phyloP scores from a whole-genome alignment of 30 jellyfish, hydroid and myxozoan genomes.

The Clytia hemisphaerica region DNA sequence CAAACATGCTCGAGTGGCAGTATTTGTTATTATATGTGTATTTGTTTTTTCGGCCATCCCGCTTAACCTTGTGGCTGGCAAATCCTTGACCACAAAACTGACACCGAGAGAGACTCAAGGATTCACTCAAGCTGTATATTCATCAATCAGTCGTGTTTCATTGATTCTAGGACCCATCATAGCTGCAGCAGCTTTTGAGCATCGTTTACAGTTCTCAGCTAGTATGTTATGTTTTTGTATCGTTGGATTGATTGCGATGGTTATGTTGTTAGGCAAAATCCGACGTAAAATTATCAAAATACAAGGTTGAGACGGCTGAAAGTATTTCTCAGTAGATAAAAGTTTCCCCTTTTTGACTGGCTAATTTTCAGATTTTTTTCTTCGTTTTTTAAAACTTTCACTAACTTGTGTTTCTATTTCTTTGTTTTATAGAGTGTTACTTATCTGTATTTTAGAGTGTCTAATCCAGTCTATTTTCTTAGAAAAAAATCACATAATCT shows the following conservation, averaged over 20 bases:
- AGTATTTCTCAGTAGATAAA: too few relatives aligned
- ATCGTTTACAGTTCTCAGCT: slow-evolving; percentile 57
- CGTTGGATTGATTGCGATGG: slow-evolving; percentile 68
- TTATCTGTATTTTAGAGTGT: too few relatives aligned
- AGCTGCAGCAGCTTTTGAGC: slow-evolving; percentile 87
- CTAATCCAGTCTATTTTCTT: too few relatives aligned
- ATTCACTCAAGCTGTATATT: slow-evolving; percentile 85
- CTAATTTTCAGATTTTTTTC: too few relatives aligned
- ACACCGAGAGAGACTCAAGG: slow-evolving; percentile 90
- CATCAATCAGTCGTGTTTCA: slow-evolving; percentile 87
- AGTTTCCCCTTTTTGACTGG: too few relatives aligned
- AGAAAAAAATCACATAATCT: too few relatives aligned
- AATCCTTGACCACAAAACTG: slow-evolving; percentile 75
- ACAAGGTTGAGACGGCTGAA: too few relatives aligned
- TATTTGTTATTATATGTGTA: slow-evolving; percentile 51
- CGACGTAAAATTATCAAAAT: slow-evolving; percentile 10
- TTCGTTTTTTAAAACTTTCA: too few relatives aligned
- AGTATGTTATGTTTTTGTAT: slow-evolving; percentile 67
- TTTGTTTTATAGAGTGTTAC: too few relatives aligned
- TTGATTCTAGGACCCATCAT: slow-evolving; percentile 80
- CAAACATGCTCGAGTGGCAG: slow-evolving; percentile 35
- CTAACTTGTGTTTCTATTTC: too few relatives aligned
- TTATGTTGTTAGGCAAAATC: slow-evolving; percentile 59
- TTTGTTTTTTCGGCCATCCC: slow-evolving; percentile 88
- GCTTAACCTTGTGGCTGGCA: slow-evolving; percentile 81